Conservation (phyloP, 2,797 vertebrate genomes). For the Lycodopsis pacificus region DNA sequence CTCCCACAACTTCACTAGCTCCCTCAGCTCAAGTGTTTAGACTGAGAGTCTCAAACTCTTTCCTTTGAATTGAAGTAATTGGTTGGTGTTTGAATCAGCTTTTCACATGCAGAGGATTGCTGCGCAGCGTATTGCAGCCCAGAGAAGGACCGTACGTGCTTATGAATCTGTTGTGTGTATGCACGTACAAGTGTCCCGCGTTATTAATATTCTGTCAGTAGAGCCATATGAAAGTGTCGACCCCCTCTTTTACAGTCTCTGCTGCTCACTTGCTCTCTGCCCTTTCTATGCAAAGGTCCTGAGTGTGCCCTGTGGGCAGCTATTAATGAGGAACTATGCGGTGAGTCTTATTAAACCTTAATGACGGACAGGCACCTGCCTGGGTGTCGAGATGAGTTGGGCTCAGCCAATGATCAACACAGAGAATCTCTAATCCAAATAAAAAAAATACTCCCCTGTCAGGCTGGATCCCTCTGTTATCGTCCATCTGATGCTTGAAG, state of each 20-base stretch:
- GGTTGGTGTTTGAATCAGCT: conserved; percentile 59
- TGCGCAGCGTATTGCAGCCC: conserved; percentile 11
- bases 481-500: conserved; percentile 41
- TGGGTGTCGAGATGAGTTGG: conserved; percentile 65
- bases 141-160: conserved; percentile 13
- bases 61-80: conserved; percentile 77
- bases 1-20: conserved; percentile 54
- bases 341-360: conserved; percentile 81
- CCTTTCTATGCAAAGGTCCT: conserved; percentile 65
- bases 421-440: conserved; percentile 68
- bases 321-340: conserved; percentile 81
- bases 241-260: conserved; percentile 63
- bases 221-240: conserved; percentile 60
- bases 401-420: conserved; percentile 70
- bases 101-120: conserved; percentile 52
- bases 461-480: conserved; percentile 55
- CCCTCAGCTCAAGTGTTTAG: conserved; percentile 68
- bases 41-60: conserved; percentile 57
- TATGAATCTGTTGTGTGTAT: conserved; percentile 30
- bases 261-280: conserved; percentile 49
- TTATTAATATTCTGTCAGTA: conserved; percentile 69
- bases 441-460: conserved; percentile 39
- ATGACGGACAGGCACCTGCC: conserved; percentile 74
- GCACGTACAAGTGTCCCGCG: conserved; percentile 43
- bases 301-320: conserved; percentile 72